Evolutionary conservation across 2,888 invertebrate genomes (phyloP), one percentile per base, ranked within the genome.

Genomic region (Platycnemis pennipes): DNA sequence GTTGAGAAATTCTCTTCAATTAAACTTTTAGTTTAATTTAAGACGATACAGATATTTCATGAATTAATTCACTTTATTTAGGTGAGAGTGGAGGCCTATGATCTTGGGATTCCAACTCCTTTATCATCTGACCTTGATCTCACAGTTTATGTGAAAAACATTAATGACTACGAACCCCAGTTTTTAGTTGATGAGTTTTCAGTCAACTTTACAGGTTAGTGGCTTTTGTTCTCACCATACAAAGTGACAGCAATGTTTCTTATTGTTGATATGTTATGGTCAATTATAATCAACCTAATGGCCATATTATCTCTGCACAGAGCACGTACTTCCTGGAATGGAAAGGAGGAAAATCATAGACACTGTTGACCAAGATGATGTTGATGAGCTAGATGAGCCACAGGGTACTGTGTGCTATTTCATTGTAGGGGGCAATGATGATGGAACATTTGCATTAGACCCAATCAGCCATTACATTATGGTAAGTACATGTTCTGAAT

Each of bases 21-120:
- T 11, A 46, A 26, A 49, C 44, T 88, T 91, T 8, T 8, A n/a
- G 11, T 88, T 5, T 2, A 11, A n/a, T 3, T 31, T 94, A 37
- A 56, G 46, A 3, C 85, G 8, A 69, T 11, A 37, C 22, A 46
- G 22, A 46, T n/a, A 56, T 91, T 63, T 63, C 45, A 49, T 56
- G 22, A 44, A 86, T 26, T 45, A 46, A n/a, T n/a, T 91, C 1
- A 89, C 94, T 89, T 31, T 85, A 56, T 88, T 69, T 96, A 99
- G 99, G 98, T 99, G 94, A 97, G 99, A 95, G 98, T 99, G 88
- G 99, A 99, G 97, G 99, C 99, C 0, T 98, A 98, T 96, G 99
- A 99, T 96, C 97, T 99, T 94, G 99, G 99, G 0, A 97, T 98
- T 0, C 99, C 99, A 0, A 99, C 99, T 0, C 98, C 99, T 0